These are phyloP conservation scores for Schlechtendalia chinensis DNA, from an alignment of 1,140 invertebrate species.

Conservation along the genomic window DNA sequence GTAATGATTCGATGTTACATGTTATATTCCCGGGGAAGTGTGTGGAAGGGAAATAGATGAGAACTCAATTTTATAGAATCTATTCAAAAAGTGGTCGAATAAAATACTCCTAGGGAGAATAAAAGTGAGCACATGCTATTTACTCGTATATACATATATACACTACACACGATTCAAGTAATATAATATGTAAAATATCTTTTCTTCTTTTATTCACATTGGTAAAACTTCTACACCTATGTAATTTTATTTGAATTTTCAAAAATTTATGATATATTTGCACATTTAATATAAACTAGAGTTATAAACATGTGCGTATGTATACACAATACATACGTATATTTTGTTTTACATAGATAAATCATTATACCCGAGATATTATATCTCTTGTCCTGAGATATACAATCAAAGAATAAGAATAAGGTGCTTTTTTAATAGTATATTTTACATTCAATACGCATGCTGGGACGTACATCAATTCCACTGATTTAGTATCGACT, in stretches of 20 bases:
- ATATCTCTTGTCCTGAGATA: too few species aligned
- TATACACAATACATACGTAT: background rate
- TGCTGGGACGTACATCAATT: too few species aligned
- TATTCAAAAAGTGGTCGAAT: constrained; percentile 1
- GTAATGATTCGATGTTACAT: background rate
- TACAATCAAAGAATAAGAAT: too few species aligned
- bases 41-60: background rate
- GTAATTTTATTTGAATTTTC: background rate
- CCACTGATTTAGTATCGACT: too few species aligned
- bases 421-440: too few species aligned
- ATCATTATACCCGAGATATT: too few species aligned
- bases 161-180: background rate
- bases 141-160: background rate
- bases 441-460: too few species aligned
- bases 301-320: background rate
- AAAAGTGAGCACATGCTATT: background rate
- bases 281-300: background rate
- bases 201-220: background rate
- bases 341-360: too few species aligned
- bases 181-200: background rate
- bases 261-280: constrained; percentile 14
- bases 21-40: background rate
- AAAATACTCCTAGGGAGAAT: constrained; percentile 21
- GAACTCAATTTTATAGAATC: constrained; percentile 2
- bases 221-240: background rate